Base-by-base conservation (phyloP, 2,888 invertebrate genomes). In the Andrena minutula region DNA sequence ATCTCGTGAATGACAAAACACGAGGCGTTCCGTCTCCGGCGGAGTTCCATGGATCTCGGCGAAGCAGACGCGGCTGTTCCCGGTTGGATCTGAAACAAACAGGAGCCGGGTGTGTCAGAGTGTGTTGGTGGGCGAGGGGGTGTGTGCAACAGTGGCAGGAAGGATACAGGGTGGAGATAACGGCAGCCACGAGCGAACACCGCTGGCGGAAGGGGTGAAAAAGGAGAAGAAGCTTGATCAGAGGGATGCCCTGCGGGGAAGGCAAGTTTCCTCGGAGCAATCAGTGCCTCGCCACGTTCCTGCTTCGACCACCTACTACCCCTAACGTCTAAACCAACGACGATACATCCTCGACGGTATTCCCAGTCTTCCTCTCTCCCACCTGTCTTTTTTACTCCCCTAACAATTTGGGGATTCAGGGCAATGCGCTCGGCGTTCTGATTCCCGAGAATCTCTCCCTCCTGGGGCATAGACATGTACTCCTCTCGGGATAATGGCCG, bases 1-100 rank as follows among this genome's bases (percentile, higher is more conserved):
- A 87, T 86, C 83, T 77, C 41, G 23, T 80, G 87, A 86, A 86
- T 84, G 76, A 79, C 75, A 76, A 78, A 83, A 82, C 75, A 65
- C 68, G 51, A 49, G 26, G 51, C 3, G 20, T 35, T 28, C 26
- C 28, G 63, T 23, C 30, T 68, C 71, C 56, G 10, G 4, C 79
- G 41, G 20, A 16, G 23, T 73, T 58, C 30, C 51, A 10, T 41
- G 6, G 28, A 65, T 32, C 60, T 23, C n/a, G 12, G 49, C 8
- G 35, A 58, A 61, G 65, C 63, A 69, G 41, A 49, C 64, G 61
- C 30, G 56, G 69, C 35, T 72, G 51, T 56, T 70, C 28, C 58
- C 47, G n/a, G 35, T 6, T 30, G 49, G 61, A n/a, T 73, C 84
- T 84, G 83, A 65, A 83, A 84, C 26, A 72, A 79, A 72, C 69